Evolutionary conservation across 1,140 invertebrate genomes (phyloP).

Genomic region (Stenopsyche tienmushanensis): DNA sequence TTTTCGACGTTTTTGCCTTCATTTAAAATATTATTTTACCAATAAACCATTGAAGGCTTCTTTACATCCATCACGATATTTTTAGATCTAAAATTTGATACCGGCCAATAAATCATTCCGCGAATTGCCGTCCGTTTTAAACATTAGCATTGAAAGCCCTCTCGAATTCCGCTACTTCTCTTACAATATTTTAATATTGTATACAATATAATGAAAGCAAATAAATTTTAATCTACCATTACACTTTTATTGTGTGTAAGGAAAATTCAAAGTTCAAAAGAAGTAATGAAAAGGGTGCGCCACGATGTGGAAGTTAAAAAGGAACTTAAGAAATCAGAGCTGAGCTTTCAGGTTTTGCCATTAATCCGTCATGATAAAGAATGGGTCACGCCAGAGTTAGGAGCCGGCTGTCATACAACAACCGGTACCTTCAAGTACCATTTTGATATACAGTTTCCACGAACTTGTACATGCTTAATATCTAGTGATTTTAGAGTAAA

Average conservation of each 20-base stretch:
- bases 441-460: too few species aligned
- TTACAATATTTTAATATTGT: neutral
- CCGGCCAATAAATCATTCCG: too few species aligned
- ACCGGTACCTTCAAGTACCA: neutral
- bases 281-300: neutral
- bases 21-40: too few species aligned
- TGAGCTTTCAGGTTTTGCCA: conserved; percentile 18
- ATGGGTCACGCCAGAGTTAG: conserved; percentile 15
- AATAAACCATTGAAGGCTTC: too few species aligned
- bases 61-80: too few species aligned
- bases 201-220: neutral
- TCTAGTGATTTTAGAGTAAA: too few species aligned
- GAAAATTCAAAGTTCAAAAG: neutral
- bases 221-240: neutral
- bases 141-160: too few species aligned
- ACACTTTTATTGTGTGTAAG: neutral
- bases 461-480: too few species aligned
- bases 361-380: conserved; percentile 32
- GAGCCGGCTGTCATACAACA: neutral
- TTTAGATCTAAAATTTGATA: too few species aligned
- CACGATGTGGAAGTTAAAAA: conserved; percentile 1
- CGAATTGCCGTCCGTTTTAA: too few species aligned
- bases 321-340: conserved; percentile 24
- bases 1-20: too few species aligned
- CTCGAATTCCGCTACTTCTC: too few species aligned